Conservation (phyloP, 2,797 vertebrate species). For the Pygocentrus nattereri region DNA sequence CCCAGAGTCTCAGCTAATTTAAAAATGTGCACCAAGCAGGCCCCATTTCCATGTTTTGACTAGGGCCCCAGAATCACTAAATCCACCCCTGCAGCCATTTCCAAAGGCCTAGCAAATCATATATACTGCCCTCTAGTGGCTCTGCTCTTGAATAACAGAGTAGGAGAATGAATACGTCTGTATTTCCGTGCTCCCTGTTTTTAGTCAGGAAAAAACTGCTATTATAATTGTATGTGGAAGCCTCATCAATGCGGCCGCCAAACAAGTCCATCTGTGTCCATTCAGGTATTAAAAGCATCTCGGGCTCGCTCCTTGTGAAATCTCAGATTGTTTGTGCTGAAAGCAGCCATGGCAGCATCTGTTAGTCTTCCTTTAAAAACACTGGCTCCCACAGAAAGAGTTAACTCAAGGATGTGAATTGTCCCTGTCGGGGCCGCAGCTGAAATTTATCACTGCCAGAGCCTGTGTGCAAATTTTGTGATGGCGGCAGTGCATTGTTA, state of each 20-base stretch:
- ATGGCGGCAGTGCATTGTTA: constrained; percentile 89
- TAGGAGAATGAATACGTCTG: not conserved
- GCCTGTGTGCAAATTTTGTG: constrained; percentile 84
- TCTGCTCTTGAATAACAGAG: constrained; percentile 52
- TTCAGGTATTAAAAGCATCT: constrained; percentile 26
- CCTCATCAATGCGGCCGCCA: constrained; percentile 1
- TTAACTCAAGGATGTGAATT: constrained; percentile 72
- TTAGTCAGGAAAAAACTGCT: not conserved
- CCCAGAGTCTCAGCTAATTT: no score
- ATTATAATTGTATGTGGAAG: not conserved
- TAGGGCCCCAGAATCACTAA: no score
- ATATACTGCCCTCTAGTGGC: constrained; percentile 77
- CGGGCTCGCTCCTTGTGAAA: constrained; percentile 9
- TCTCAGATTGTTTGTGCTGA: constrained; percentile 12
- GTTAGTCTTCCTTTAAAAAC: constrained; percentile 39
- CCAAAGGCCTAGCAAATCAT: constrained; percentile 33
- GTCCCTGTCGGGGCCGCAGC: constrained; percentile 75
- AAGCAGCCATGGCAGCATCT: constrained; percentile 26
- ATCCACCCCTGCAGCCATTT: no score
- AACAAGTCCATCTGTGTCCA: not conserved
- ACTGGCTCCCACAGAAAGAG: constrained; percentile 57
- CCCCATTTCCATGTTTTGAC: no score
- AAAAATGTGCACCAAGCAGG: no score
- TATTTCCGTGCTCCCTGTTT: not conserved
- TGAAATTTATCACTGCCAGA: constrained; percentile 94